phyloP scores from a whole-genome alignment of 1,140 invertebrate species.

The Drosophila ambigua region DNA sequence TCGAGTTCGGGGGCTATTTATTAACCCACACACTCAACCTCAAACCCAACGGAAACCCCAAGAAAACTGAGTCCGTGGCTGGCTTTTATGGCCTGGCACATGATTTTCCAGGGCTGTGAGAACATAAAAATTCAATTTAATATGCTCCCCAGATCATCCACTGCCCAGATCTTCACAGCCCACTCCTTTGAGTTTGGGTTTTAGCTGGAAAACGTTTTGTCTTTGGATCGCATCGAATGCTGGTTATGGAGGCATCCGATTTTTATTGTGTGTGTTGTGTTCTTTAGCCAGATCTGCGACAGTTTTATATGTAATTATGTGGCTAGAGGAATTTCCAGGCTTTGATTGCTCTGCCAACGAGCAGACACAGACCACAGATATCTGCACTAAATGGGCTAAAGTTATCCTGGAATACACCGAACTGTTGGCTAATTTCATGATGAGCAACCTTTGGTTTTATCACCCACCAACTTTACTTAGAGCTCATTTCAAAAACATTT shows the following conservation, averaged over 20 bases:
- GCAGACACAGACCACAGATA: too few relatives aligned
- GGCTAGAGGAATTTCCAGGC: background rate
- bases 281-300: slow-evolving; percentile 2
- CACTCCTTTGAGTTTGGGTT: slow-evolving; percentile 7
- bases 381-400: too few relatives aligned
- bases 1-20: slow-evolving; percentile 59
- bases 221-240: slow-evolving; percentile 55
- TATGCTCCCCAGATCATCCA: slow-evolving; percentile 49
- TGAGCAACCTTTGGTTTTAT: too few relatives aligned
- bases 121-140: slow-evolving; percentile 82
- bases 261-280: slow-evolving; percentile 20
- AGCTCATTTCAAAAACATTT: too few relatives aligned
- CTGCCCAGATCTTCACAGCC: background rate
- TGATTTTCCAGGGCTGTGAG: slow-evolving; percentile 72
- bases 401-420: too few relatives aligned
- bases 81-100: slow-evolving; percentile 66
- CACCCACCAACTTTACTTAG: too few relatives aligned
- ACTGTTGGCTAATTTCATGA: too few relatives aligned
- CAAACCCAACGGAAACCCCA: background rate
- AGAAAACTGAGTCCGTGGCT: slow-evolving; percentile 26
- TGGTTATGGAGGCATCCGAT: slow-evolving; percentile 7
- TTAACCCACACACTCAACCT: slow-evolving; percentile 60
- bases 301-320: slow-evolving; percentile 26
- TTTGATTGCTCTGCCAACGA: too few relatives aligned
- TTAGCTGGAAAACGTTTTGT: slow-evolving; percentile 71